phyloP scores from a whole-genome alignment of 2,888 invertebrate species.

The Neocrepidodera transversa region DNA sequence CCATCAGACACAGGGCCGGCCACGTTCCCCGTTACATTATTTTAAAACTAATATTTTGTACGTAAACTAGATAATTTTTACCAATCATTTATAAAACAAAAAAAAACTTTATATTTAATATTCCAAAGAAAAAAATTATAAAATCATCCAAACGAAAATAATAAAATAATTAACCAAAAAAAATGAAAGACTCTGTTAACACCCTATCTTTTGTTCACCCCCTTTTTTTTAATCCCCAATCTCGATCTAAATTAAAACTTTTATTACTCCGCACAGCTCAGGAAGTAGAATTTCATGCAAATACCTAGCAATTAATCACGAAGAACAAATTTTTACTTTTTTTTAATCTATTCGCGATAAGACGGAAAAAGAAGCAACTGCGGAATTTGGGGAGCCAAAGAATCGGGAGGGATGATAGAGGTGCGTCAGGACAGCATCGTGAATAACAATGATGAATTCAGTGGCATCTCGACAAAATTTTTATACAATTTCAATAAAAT shows the following conservation, averaged over 20 bases:
- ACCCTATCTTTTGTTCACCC: not conserved
- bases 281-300: slow-evolving; percentile 47
- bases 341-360: slow-evolving; percentile 46
- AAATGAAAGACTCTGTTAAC: too few species aligned
- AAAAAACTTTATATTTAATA: too few species aligned
- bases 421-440: slow-evolving; percentile 39
- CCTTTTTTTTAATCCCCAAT: not conserved
- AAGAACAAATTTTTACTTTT: slow-evolving; percentile 38
- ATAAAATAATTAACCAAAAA: not conserved
- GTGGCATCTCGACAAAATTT: not conserved
- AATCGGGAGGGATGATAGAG: slow-evolving; percentile 1
- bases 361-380: slow-evolving; percentile 22
- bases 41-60: too few species aligned
- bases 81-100: too few species aligned
- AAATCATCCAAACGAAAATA: too few species aligned
- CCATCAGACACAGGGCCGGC: too few species aligned
- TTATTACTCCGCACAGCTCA: slow-evolving; percentile 33
- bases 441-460: slow-evolving; percentile 41
- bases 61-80: too few species aligned
- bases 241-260: slow-evolving; percentile 35
- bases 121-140: too few species aligned
- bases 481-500: not conserved
- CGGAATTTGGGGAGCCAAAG: slow-evolving; percentile 9
- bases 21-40: too few species aligned
- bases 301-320: slow-evolving; percentile 52